Evolutionary conservation across 2,888 invertebrate genomes (phyloP).

Genomic region (Orchesella flavescens): DNA sequence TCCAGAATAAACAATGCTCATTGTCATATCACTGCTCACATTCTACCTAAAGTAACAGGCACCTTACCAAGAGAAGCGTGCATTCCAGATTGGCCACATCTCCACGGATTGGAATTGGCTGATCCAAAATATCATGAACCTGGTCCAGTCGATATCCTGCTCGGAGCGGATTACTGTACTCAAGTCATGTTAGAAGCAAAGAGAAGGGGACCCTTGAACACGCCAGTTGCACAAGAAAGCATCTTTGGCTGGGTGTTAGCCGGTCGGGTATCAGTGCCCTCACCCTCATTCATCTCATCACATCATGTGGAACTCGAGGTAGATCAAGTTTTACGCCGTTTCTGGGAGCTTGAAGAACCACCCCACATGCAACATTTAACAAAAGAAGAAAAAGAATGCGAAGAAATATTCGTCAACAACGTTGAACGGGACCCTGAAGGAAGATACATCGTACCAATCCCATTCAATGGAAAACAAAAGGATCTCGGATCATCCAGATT

Average conservation of each 20-base stretch:
- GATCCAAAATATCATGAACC: conserved; percentile 18
- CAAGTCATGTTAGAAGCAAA: background rate
- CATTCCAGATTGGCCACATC: background rate
- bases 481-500: conserved; percentile 14
- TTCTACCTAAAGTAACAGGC: background rate
- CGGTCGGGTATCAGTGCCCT: background rate
- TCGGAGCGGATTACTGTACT: background rate
- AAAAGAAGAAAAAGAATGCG: conserved; percentile 20
- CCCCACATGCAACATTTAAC: background rate
- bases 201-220: background rate
- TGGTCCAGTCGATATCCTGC: background rate
- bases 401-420: background rate
- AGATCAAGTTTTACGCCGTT: background rate
- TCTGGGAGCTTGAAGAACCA: conserved; percentile 45
- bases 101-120: background rate
- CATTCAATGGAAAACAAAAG: conserved; percentile 9
- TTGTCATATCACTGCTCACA: background rate
- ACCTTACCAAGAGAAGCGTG: background rate
- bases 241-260: conserved; percentile 49
- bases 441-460: conserved; percentile 20
- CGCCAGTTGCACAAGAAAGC: conserved; percentile 2
- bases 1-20: background rate
- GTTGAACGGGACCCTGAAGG: background rate
- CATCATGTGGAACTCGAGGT: background rate
- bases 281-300: background rate